Evolutionary conservation across 2,797 vertebrate species (phyloP), one percentile per base, ranked within the genome.

Genomic region (Miichthys miiuy): DNA sequence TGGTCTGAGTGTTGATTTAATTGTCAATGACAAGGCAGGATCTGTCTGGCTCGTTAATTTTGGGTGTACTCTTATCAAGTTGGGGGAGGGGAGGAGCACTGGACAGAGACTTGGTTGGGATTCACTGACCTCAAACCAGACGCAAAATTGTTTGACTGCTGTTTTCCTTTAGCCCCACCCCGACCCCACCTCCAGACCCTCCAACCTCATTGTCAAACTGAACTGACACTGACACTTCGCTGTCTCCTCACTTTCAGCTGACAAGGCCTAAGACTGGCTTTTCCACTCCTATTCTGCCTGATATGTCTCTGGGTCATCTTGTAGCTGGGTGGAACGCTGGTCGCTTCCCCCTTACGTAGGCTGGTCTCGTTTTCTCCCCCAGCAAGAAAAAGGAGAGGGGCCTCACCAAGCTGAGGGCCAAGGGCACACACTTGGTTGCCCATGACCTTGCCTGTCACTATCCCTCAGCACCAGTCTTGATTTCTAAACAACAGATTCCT

Each of bases 401-500:
- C 81, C 85, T 90, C 74, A 81, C 87, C 74, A 83, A 83, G 85
- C 84, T 89, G 75, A 89, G 90, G 93, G 92, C 93, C 93, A 93
- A 94, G 93, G 94, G 88, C 93, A 81, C 56, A 89, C 88, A 91
- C 89, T 93, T 87, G 84, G 85, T 85, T 88, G 87, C 85, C 85
- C 80, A 79, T 86, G 93, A 94, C 93, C 93, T 95, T 95, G 90
- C 88, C 88, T 95, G 94, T 96, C 95, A 95, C 88, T 90, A 90
- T 90, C 83, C 91, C 89, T 95, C 92, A 94, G 81, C 86, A 68
- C 85, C 82, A 88, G 76, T 74, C 60, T 72, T 63, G 18, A 83
- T 90, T 91, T 85, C 85, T 88, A 88, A 93, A 92, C 88, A 89
- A 85, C 88, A 81, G 68, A 87, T 87, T 87, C 83, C 82, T 86